Percentiles rank a stretch among this genome's conserved stretches.
These are phyloP conservation scores for Macrophya annulata DNA, from an alignment of 2,888 invertebrate species.

Conservation along the genomic window DNA sequence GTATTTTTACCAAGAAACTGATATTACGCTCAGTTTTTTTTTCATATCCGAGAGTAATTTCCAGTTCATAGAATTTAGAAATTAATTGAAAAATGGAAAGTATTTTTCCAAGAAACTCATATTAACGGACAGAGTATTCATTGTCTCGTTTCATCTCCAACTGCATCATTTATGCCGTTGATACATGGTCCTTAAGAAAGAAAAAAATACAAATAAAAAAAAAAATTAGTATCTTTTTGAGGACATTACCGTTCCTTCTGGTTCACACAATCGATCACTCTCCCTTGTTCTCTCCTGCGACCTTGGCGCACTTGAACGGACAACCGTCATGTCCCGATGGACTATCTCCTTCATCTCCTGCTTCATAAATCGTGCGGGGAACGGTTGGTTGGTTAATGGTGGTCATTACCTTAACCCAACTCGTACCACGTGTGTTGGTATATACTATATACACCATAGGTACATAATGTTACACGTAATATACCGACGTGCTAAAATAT, in stretches of 20 bases:
- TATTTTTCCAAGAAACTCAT: background rate
- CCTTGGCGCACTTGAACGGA: background rate
- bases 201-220: background rate
- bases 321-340: slow-evolving; percentile 3
- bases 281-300: background rate
- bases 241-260: background rate
- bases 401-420: slow-evolving; percentile 43
- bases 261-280: slow-evolving; percentile 7
- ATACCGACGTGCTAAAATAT: slow-evolving; percentile 50
- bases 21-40: too few relatives aligned
- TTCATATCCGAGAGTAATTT: too few relatives aligned
- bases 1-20: too few relatives aligned
- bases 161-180: background rate
- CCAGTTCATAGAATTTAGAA: background rate
- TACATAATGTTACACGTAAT: slow-evolving; percentile 32
- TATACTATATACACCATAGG: background rate
- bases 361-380: slow-evolving; percentile 30
- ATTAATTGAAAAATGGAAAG: background rate
- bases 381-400: slow-evolving; percentile 21
- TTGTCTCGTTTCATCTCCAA: background rate
- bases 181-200: background rate
- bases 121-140: background rate
- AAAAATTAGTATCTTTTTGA: background rate
- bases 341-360: slow-evolving; percentile 24
- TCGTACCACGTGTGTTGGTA: background rate